Evolutionary conservation across 2,113 vertebrate genomes (phyloP).

Genomic region (Cololabis saira): DNA sequence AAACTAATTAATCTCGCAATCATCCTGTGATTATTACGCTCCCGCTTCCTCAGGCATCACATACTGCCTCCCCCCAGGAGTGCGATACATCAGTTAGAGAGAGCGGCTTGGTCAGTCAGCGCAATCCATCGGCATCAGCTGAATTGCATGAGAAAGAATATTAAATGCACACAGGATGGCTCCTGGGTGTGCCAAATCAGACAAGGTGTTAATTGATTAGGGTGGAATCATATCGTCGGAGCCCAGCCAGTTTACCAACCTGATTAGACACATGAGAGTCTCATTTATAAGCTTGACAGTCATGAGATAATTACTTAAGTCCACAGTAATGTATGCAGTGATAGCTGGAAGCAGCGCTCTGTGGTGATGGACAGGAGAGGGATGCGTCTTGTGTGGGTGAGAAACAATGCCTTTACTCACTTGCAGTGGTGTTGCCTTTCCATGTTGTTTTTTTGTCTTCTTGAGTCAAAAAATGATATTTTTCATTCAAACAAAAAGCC

Average conservation of each 20-base stretch:
- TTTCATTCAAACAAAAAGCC: conserved; percentile 9
- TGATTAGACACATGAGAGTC: conserved; percentile 75
- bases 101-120: conserved; percentile 55
- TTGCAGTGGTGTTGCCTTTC: conserved; percentile 2
- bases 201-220: conserved; percentile 84
- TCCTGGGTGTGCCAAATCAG: conserved; percentile 56
- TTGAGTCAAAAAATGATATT: neutral
- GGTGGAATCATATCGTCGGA: conserved; percentile 68
- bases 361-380: conserved; percentile 40
- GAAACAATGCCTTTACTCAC: conserved; percentile 7
- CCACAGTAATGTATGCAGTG: conserved; percentile 61
- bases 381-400: conserved; percentile 8
- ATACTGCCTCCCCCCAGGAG: conserved; percentile 64
- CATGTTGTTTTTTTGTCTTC: neutral
- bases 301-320: conserved; percentile 77
- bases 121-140: conserved; percentile 23
- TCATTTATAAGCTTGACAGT: conserved; percentile 77
- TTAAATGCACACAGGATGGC: conserved; percentile 67
- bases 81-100: conserved; percentile 70
- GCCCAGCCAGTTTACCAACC: conserved; percentile 66
- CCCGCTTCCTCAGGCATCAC: conserved; percentile 57
- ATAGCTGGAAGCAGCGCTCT: conserved; percentile 39
- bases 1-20: conserved; percentile 81
- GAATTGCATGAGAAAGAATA: conserved; percentile 54
- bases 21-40: conserved; percentile 78